Base-by-base conservation (phyloP, 2,888 invertebrate genomes). In the Tetranychus piercei region DNA sequence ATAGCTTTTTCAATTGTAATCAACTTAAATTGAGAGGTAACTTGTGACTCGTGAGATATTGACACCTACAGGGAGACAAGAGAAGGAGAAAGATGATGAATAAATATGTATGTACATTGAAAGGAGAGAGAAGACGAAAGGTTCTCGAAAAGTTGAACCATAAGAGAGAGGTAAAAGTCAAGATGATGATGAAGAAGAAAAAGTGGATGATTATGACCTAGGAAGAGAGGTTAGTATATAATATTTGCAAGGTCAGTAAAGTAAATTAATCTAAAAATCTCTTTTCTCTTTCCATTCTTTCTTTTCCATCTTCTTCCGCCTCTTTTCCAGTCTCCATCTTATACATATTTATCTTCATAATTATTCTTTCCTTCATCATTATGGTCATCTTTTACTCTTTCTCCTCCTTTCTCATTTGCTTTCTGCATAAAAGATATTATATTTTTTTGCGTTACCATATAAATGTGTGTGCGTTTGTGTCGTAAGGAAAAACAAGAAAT, bases 31-130 rank as follows among this genome's bases (percentile, higher is more conserved):
- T 55, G 15, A 55, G 55, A 55, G 55, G 55, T 55, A 55, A 55
- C 55, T 55, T 55, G 55, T 55, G 55, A 55, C 55, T 55, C 55
- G 55, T 55, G 55, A 55, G 55, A 55, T 55, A 55, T 55, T 55
- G 55, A 55, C 55, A 55, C 55, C 55, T 55, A 55, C 15, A 55
- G 55, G 15, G 55, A 55, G 55, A 55, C 11, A 55, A 15, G 55
- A 55, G 45, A 45, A 9, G 9, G 45, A 45, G 55, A 55, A 15
- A 55, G 55, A 55, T 9, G 15, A 15, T 11, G 55, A 55, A 15
- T 34, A 34, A 34, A 34, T 34, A 34, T 34, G 34, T 34, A 34
- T 34, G 34, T 34, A 34, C 34, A 34, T 34, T 0, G 34, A 34
- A 55, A 15, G 15, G 55, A 7, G 55, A 55, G 55, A 15, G 55